phyloP scores from a whole-genome alignment of 1,140 invertebrate genomes.

The Drosophila yakuba region DNA sequence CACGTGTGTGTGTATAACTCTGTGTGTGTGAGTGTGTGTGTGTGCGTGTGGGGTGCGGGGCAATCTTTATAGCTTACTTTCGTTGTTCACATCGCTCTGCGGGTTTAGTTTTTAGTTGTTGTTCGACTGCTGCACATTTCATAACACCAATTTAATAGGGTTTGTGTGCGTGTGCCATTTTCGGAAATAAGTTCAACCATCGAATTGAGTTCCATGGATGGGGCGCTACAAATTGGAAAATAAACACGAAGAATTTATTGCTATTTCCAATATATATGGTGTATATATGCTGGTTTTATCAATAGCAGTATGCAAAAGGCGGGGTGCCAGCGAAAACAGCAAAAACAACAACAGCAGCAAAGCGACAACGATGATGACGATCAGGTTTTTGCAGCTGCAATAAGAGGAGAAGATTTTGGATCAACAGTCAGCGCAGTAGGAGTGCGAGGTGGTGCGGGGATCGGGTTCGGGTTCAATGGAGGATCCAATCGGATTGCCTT shows the following conservation, averaged over 20 bases:
- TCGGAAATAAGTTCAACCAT: conserved; percentile 10
- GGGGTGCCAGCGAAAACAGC: conserved; percentile 45
- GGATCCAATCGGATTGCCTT: conserved; percentile 18
- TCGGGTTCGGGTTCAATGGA: conserved; percentile 4
- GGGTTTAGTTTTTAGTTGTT: conserved; percentile 47
- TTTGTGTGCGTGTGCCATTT: conserved; percentile 31
- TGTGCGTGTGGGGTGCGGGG: conserved; percentile 19
- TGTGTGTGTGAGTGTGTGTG: background rate
- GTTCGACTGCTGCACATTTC: conserved; percentile 52
- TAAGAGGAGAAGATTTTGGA: conserved; percentile 20
- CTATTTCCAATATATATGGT: background rate
- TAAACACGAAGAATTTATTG: background rate
- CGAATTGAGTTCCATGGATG: conserved; percentile 7
- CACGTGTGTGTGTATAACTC: background rate
- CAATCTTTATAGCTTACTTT: conserved; percentile 47
- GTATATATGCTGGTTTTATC: conserved; percentile 43
- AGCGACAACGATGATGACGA: conserved; percentile 56
- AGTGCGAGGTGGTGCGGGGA: too few species aligned
- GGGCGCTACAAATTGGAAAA: background rate
- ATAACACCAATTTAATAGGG: conserved; percentile 47
- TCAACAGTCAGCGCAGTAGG: background rate
- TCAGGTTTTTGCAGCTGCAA: conserved; percentile 75
- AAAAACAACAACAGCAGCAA: conserved; percentile 15
- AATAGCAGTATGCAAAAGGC: conserved; percentile 62
- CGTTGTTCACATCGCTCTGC: conserved; percentile 25